Evolutionary conservation across 2,113 vertebrate genomes (phyloP).

Genomic region (Laterallus jamaicensis): DNA sequence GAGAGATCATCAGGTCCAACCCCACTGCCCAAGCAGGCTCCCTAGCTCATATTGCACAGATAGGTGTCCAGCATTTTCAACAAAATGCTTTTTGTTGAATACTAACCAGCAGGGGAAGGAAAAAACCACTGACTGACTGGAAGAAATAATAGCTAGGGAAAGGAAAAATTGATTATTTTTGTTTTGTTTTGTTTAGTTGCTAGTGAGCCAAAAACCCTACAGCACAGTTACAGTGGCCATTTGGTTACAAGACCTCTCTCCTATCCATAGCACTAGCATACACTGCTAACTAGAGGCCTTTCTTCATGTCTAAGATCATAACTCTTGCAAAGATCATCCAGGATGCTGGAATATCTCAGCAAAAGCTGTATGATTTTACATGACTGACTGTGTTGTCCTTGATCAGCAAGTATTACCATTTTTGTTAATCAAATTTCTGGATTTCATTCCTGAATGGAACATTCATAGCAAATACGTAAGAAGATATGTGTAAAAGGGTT

Average conservation of each 20-base stretch:
- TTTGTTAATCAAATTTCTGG: background rate
- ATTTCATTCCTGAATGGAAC: background rate
- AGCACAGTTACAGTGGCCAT: background rate
- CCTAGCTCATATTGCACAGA: too few species aligned
- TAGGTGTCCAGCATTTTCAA: too few species aligned
- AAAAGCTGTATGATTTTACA: background rate
- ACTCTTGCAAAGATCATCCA: background rate
- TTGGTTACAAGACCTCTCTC: background rate
- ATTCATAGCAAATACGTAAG: background rate
- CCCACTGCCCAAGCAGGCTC: too few species aligned
- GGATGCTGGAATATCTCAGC: background rate
- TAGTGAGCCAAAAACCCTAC: background rate
- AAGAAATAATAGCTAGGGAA: background rate
- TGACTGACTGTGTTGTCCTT: background rate
- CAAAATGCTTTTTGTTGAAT: background rate
- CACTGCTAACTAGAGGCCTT: fast-evolving
- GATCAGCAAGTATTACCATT: background rate
- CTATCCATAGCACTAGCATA: background rate
- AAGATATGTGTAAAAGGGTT: background rate
- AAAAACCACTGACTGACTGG: background rate
- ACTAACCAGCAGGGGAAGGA: background rate
- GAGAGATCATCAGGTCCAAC: too few species aligned
- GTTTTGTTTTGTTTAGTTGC: background rate
- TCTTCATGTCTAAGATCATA: background rate
- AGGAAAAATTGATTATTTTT: background rate